Base-by-base conservation (phyloP, 1,140 invertebrate genomes). In the Penaeus chinensis region DNA sequence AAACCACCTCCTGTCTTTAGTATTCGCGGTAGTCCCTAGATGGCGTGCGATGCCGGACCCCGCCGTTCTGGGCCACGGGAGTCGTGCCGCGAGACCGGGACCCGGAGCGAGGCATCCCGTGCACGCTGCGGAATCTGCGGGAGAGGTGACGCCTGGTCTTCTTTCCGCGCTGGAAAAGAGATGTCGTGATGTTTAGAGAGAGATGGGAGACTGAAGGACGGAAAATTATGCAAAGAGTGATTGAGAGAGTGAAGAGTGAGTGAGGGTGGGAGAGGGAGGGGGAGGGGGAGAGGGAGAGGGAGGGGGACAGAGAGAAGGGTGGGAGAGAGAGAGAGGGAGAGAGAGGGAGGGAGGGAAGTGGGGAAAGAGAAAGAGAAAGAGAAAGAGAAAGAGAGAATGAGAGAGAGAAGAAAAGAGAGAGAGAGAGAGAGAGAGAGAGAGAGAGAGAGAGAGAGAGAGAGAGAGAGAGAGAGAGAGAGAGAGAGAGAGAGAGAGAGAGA, bases 91-190 rank as follows among this genome's bases (percentile, higher is more conserved):
- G 32, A 54, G 89, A 90, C 0, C 89, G 87, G 7, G 89, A 90
- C 7, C 89, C 89, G 3, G 89, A 90, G 22, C 89, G 87, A 13
- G 89, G 89, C 63, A 90, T 80, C 11, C 92, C 92, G 85, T 93
- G 93, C 18, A 93, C 92, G 32, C 93, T 93, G 89, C 92, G 92
- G 90, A 92, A 93, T 80, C 92, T 91, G 84, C 93, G 91, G 10
- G 92, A 92, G 13, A 93, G 90, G 19, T 93, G 88, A n/a, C 92
- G 90, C 76, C 92, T 91, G 74, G 92, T 92, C 84, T 92, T 93
- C 89, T 92, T 92, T 10, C 92, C 90, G 91, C 92, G 93, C 93
- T 93, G 91, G 65, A 80, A 92, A 93, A 88, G 90, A 90, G 90
- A 90, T 87, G 37, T 7, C 4, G 7, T 42, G 37, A 8, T 2